Evolutionary conservation across 1,140 invertebrate genomes (phyloP), one percentile per base, ranked within the genome.

Genomic region (Adelges cooleyi): DNA sequence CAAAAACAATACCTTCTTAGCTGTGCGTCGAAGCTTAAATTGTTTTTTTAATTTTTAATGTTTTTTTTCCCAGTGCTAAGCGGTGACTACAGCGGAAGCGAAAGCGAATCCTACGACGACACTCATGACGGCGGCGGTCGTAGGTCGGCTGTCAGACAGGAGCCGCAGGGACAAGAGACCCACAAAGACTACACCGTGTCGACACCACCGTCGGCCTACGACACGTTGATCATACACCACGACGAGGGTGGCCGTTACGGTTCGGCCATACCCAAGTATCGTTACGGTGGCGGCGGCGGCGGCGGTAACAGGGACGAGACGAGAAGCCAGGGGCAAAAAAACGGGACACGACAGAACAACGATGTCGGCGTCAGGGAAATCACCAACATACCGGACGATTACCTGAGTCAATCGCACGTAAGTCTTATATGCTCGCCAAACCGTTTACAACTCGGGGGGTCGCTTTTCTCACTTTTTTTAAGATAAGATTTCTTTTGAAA

Each of bases 91-190:
- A 62, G 56, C 6, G 56, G 56, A 3, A 62, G 56, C 15, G 56
- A 62, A 9, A 62, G 56, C 20, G 56, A 62, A 62, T 62, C 56
- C 20, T 62, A 40, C 46, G 56, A 62, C 20, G 56, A 62, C 10
- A 62, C 42, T 46, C 11, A 5, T 5, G 29, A 33, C 11, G 44
- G 44, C 5, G 15, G 44, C 44, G 56, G 56, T n/a, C 56, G 17
- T 13, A 27, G 40, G 44, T 20, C 56, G 5, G 56, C 56, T 13
- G 46, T 67, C 13, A 59, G 91, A 36, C 91, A 94, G 72, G 91
- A 95, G 73, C 91, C 91, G 11, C 91, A 94, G 75, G 91, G 91
- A 6, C 89, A 94, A 76, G 92, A 95, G 75, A 67, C 51, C n/a
- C 87, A 87, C 73, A 79, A 85, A 59, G 85, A 84, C 71, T 86